A percentile compares a stretch with the other conserved stretches of the same genome.
phyloP scores from a whole-genome alignment of 2,797 vertebrate species.

The Strix occidentalis region DNA sequence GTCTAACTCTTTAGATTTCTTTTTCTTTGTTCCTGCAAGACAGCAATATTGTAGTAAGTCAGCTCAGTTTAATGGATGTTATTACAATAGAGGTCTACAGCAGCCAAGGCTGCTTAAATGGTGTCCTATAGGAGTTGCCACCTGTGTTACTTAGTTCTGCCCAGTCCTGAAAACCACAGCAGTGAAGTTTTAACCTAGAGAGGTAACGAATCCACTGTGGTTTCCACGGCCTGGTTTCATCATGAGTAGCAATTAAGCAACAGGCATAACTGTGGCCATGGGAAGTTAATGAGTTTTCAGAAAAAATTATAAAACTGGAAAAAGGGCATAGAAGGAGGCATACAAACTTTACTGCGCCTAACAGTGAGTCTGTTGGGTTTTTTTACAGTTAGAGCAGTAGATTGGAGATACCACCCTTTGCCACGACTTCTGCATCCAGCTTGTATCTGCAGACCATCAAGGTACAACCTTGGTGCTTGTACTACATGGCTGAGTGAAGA shows the following conservation, averaged over 20 bases:
- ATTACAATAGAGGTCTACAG: not conserved
- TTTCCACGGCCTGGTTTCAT: not conserved
- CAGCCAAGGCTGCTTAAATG: not conserved
- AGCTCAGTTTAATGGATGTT: not conserved
- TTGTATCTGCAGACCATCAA: not conserved
- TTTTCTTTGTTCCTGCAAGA: not conserved
- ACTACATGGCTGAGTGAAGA: accelerated
- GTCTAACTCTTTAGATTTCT: not conserved
- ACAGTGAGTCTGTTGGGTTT: not conserved
- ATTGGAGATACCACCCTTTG: not conserved
- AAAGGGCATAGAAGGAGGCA: not conserved
- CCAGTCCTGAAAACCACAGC: not conserved
- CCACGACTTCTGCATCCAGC: not conserved
- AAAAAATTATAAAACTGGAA: constrained; percentile 4
- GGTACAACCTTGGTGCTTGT: not conserved
- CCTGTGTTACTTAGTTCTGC: not conserved
- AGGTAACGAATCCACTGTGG: not conserved
- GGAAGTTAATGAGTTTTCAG: constrained; percentile 14
- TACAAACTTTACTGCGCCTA: not conserved
- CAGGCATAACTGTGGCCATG: not conserved
- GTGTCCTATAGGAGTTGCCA: not conserved
- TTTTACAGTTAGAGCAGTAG: not conserved
- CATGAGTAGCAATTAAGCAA: not conserved
- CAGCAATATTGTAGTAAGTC: not conserved
- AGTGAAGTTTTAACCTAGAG: not conserved